Conservation (phyloP, 1,140 invertebrate species). For the Procambarus clarkii region DNA sequence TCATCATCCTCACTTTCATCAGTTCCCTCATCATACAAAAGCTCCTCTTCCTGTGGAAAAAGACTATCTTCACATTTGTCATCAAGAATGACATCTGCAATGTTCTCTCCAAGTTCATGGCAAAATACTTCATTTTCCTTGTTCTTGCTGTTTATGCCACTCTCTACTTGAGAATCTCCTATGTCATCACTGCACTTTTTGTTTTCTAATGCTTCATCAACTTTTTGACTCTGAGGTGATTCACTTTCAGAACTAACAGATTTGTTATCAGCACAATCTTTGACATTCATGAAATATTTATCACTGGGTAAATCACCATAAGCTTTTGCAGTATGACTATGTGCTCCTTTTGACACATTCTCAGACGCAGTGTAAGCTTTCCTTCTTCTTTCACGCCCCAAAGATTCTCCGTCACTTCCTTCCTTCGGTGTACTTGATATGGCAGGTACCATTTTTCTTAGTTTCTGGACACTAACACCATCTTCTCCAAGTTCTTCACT, state of each 20-base stretch:
- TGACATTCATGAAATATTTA: background rate
- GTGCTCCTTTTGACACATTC: background rate
- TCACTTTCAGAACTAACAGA: background rate
- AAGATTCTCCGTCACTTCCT: background rate
- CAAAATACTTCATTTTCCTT: background rate
- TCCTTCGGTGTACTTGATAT: background rate
- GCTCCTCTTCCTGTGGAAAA: conserved; percentile 40
- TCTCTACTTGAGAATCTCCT: too few species aligned
- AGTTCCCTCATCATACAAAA: conserved; percentile 43
- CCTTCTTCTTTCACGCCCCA: background rate
- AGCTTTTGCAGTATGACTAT: background rate
- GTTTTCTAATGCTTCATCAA: background rate
- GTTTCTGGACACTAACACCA: background rate
- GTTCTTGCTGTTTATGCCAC: background rate
- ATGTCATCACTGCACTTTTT: too few species aligned
- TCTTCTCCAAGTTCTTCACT: background rate
- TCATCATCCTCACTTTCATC: conserved; percentile 41
- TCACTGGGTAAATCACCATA: background rate
- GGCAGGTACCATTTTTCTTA: background rate
- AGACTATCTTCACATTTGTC: conserved; percentile 21
- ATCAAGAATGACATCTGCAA: too few species aligned
- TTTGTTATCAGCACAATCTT: background rate
- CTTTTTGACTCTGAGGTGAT: background rate
- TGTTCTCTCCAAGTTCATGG: background rate
- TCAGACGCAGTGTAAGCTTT: background rate